phyloP scores from a whole-genome alignment of 2,797 vertebrate genomes.

The Cetoscarus ocellatus region DNA sequence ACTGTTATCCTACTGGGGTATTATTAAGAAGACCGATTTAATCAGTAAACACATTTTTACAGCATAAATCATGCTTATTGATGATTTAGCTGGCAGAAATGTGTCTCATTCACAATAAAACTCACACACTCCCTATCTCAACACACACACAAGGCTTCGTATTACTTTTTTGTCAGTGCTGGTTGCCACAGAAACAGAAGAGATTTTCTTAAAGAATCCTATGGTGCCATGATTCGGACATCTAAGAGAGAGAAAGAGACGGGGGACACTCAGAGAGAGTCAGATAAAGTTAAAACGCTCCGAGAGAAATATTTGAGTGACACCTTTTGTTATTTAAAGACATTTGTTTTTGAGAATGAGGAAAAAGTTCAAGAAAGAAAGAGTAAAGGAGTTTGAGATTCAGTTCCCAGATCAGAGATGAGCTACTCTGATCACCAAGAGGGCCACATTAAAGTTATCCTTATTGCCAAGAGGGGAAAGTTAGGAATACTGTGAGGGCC shows the following conservation, averaged over 20 bases:
- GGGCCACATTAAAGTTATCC: too few species aligned
- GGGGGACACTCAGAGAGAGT: constrained; percentile 20
- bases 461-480: too few species aligned
- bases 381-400: too few species aligned
- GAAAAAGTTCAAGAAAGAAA: too few species aligned
- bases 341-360: too few species aligned
- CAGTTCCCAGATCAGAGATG: too few species aligned
- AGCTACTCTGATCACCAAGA: too few species aligned
- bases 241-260: constrained; percentile 30
- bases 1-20: background rate
- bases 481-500: too few species aligned
- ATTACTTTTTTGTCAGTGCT: constrained; percentile 26
- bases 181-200: constrained; percentile 69
- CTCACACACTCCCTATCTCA: background rate
- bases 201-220: constrained; percentile 47
- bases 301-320: too few species aligned
- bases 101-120: background rate
- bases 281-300: background rate
- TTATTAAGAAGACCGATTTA: background rate
- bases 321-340: too few species aligned
- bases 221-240: constrained; percentile 34
- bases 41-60: background rate
- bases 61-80: background rate
- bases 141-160: constrained; percentile 12
- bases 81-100: background rate